phyloP scores from a whole-genome alignment of 1,140 invertebrate species.

The Archegozetes longisetosus region DNA sequence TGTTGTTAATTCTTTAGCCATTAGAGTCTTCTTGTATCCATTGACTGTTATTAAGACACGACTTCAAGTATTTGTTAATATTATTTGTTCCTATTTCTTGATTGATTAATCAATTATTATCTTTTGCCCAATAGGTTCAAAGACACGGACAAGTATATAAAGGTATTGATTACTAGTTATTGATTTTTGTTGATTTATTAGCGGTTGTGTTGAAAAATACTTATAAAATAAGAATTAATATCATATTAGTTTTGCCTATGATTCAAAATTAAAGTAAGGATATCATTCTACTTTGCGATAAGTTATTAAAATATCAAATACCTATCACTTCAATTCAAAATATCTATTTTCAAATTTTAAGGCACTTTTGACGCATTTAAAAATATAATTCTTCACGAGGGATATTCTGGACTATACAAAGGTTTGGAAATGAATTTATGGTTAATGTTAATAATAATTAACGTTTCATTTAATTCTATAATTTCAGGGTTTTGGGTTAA shows the following conservation, averaged over 20 bases:
- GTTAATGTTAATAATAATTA: background rate
- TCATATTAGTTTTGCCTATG: too few relatives aligned
- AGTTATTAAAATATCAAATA: background rate
- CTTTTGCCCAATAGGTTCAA: background rate
- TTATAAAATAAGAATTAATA: too few relatives aligned
- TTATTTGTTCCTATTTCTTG: background rate
- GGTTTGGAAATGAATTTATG: constrained; percentile 80
- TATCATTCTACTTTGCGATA: too few relatives aligned
- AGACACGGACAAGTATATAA: background rate
- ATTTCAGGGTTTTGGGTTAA: constrained; percentile 79
- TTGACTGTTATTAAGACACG: constrained; percentile 92
- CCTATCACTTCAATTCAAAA: constrained; percentile 42
- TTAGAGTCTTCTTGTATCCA: constrained; percentile 81
- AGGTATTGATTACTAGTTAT: background rate
- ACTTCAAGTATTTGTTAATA: constrained; percentile 44
- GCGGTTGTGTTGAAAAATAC: too few relatives aligned
- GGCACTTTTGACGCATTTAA: constrained; percentile 75
- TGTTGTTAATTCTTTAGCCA: constrained; percentile 63
- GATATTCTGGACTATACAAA: constrained; percentile 67
- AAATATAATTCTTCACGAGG: constrained; percentile 78
- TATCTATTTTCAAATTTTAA: constrained; percentile 54
- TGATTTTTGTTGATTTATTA: too few relatives aligned
- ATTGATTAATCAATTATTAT: background rate
- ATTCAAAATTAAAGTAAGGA: too few relatives aligned
- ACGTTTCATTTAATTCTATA: constrained; percentile 17